phyloP scores from a whole-genome alignment of 2,888 invertebrate genomes.

The Eristalis tenax region DNA sequence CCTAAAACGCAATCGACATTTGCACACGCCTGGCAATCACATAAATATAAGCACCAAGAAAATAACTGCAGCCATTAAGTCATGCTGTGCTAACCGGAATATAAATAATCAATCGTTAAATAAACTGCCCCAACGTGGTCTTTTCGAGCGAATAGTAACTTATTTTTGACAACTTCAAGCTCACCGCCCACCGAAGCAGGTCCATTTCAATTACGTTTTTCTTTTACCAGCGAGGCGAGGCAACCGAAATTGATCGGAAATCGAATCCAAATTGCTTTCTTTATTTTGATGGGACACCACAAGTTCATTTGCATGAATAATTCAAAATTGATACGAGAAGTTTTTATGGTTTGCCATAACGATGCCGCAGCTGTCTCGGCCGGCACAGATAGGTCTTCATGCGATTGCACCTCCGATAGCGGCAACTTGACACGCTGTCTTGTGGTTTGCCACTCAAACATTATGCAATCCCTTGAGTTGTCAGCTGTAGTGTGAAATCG shows the following conservation, averaged over 20 bases:
- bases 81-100: not conserved
- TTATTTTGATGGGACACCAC: conserved; percentile 15
- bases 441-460: conserved; percentile 24
- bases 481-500: not conserved
- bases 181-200: not conserved
- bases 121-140: not conserved
- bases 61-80: not conserved
- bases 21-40: not conserved
- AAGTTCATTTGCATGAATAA: conserved; percentile 33
- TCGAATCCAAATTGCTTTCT: conserved; percentile 29
- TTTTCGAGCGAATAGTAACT: not conserved
- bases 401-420: conserved; percentile 3
- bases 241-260: conserved; percentile 12
- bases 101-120: not conserved
- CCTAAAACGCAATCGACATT: no score
- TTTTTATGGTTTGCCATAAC: conserved; percentile 28
- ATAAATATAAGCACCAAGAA: not conserved
- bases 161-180: conserved; percentile 5
- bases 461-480: conserved; percentile 7
- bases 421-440: conserved; percentile 1
- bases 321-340: conserved; percentile 22
- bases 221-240: not conserved
- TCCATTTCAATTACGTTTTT: not conserved
- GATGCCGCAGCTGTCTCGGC: conserved; percentile 16
- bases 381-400: not conserved